A percentile compares a stretch with the other conserved stretches of the same genome.
phyloP scores from a whole-genome alignment of 2,888 invertebrate genomes.

The Epistrophella euchroma region DNA sequence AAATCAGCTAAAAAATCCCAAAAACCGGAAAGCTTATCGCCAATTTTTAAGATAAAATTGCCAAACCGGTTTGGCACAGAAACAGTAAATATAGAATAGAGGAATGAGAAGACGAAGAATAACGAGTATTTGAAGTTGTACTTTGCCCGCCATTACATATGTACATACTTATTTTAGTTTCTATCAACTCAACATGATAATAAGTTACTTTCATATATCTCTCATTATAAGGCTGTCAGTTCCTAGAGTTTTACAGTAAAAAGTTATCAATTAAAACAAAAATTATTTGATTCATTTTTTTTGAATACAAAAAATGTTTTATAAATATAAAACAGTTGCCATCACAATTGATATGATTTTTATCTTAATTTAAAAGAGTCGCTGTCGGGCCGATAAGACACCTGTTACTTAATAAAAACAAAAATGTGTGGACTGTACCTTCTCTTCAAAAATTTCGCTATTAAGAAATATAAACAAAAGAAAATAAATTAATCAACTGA shows the following conservation, averaged over 20 bases:
- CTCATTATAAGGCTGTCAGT: background rate
- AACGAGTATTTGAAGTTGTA: too few species aligned
- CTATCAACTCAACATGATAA: too few species aligned
- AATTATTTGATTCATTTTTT: background rate
- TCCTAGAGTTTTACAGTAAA: background rate
- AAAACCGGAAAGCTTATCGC: background rate
- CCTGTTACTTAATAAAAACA: background rate
- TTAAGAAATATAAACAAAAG: background rate
- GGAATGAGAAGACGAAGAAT: background rate
- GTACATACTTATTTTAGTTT: too few species aligned
- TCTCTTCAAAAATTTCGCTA: background rate
- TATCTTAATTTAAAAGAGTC: background rate
- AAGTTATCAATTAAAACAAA: background rate
- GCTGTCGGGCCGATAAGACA: background rate
- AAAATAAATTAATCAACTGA: background rate
- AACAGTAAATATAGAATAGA: background rate
- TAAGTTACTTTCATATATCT: too few species aligned
- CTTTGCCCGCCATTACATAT: too few species aligned
- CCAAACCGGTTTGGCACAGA: background rate
- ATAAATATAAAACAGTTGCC: slow-evolving; percentile 1
- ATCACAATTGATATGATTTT: slow-evolving; percentile 2
- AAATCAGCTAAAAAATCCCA: background rate
- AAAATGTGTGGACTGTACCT: background rate
- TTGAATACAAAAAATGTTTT: background rate
- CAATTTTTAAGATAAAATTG: background rate